phyloP scores from a whole-genome alignment of 1,140 invertebrate genomes.

The Phthorimaea operculella region DNA sequence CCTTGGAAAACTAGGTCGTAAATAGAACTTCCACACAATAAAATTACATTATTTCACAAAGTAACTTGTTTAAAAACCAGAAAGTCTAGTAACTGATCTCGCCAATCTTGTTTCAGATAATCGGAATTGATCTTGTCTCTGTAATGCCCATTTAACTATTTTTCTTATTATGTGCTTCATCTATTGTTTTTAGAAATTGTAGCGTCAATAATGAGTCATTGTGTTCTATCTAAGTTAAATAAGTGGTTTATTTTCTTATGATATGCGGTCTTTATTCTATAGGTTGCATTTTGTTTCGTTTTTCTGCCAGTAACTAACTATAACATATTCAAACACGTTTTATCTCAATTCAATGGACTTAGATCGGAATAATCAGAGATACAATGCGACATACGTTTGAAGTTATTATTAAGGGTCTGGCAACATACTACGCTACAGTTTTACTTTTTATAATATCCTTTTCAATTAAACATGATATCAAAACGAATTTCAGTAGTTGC shows the following conservation, averaged over 20 bases:
- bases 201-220: slow-evolving; percentile 5
- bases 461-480: no score
- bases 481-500: no score
- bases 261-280: slow-evolving; percentile 15
- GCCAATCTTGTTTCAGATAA: slow-evolving; percentile 49
- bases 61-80: slow-evolving; percentile 50
- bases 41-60: slow-evolving; percentile 40
- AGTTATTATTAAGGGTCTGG: slow-evolving; percentile 55
- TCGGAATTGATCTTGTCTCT: slow-evolving; percentile 23
- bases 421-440: not conserved
- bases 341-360: slow-evolving; percentile 58
- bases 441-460: no score
- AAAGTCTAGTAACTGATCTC: slow-evolving; percentile 34
- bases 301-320: slow-evolving; percentile 20
- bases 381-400: slow-evolving; percentile 63
- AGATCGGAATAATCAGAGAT: slow-evolving; percentile 62
- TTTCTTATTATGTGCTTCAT: not conserved
- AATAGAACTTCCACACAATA: slow-evolving; percentile 30
- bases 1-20: slow-evolving; percentile 39
- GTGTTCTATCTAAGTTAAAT: slow-evolving; percentile 9
- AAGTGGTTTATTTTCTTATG: not conserved
- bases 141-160: not conserved
- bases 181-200: not conserved
- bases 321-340: slow-evolving; percentile 42
- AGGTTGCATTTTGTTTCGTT: slow-evolving; percentile 27